These are phyloP conservation scores for Pteria penguin DNA, from an alignment of 2,888 invertebrate species.

Conservation along the genomic window DNA sequence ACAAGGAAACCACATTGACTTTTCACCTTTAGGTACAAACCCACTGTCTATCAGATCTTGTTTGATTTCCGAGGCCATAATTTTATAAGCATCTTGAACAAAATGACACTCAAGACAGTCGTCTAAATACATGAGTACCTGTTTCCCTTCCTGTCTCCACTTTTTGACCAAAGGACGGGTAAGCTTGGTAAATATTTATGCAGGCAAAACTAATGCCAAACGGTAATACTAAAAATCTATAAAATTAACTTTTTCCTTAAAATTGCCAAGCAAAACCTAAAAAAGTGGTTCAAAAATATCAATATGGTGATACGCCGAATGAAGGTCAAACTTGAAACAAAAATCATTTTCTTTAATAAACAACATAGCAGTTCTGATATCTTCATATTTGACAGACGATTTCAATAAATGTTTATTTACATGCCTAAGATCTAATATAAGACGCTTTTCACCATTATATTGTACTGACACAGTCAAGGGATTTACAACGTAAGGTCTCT, in stretches of 20 bases:
- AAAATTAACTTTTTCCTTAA: background rate
- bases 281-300: conserved; percentile 22
- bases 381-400: conserved; percentile 37
- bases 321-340: too few species aligned
- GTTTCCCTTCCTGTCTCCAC: conserved; percentile 42
- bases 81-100: background rate
- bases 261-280: conserved; percentile 23
- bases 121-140: conserved; percentile 44
- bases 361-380: conserved; percentile 26
- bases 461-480: conserved; percentile 42
- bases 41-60: conserved; percentile 29
- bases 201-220: conserved; percentile 36
- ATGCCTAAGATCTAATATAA: conserved; percentile 46
- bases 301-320: too few species aligned
- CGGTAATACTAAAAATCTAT: conserved; percentile 38
- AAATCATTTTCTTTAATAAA: background rate
- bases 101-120: conserved; percentile 37
- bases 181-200: conserved; percentile 40
- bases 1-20: conserved; percentile 25
- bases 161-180: conserved; percentile 36
- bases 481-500: conserved; percentile 35
- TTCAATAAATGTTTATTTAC: conserved; percentile 45
- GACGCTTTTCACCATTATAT: conserved; percentile 34
- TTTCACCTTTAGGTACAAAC: conserved; percentile 32
- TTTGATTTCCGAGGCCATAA: conserved; percentile 5